phyloP scores from a whole-genome alignment of 2,113 vertebrate genomes.

The Sebastes fasciatus region DNA sequence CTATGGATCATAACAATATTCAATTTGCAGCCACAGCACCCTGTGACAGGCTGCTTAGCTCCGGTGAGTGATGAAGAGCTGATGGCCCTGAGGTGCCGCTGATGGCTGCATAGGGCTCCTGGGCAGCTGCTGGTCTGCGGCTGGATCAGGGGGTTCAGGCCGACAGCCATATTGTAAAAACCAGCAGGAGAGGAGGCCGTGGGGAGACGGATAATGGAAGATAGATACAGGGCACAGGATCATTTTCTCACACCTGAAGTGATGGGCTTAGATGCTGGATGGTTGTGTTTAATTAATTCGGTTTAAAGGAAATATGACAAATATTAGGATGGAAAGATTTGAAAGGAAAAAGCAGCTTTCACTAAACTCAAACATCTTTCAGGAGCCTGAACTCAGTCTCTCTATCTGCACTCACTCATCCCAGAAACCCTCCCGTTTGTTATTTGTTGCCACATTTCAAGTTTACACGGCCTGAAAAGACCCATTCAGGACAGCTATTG shows the following conservation, averaged over 20 bases:
- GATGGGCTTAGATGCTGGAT: not conserved
- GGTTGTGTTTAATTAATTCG: not conserved
- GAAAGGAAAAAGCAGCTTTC: not conserved
- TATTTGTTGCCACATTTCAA: slow-evolving; percentile 76
- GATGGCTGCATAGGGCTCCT: slow-evolving; percentile 59
- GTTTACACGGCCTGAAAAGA: slow-evolving; percentile 81
- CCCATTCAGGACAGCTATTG: slow-evolving; percentile 75
- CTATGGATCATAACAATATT: slow-evolving; percentile 75
- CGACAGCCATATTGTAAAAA: slow-evolving; percentile 72
- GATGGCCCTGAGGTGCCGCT: slow-evolving; percentile 73
- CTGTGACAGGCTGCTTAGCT: slow-evolving; percentile 74
- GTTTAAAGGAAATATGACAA: not conserved
- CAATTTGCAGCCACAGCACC: slow-evolving; percentile 75
- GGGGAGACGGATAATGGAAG: slow-evolving; percentile 40
- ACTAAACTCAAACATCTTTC: not conserved
- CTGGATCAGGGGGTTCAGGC: slow-evolving; percentile 57
- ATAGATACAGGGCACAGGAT: slow-evolving; percentile 37
- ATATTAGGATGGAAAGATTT: not conserved
- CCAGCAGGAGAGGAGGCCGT: slow-evolving; percentile 67
- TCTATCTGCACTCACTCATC: slow-evolving; percentile 31
- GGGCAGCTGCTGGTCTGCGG: slow-evolving; percentile 75
- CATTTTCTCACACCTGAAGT: slow-evolving; percentile 54
- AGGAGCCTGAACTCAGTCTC: slow-evolving; percentile 12
- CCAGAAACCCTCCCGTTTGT: slow-evolving; percentile 20
- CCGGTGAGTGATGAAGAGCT: slow-evolving; percentile 68